Evolutionary conservation across 2,797 vertebrate genomes (phyloP), one percentile per base, ranked within the genome.

Genomic region (Clarias pachynema): DNA sequence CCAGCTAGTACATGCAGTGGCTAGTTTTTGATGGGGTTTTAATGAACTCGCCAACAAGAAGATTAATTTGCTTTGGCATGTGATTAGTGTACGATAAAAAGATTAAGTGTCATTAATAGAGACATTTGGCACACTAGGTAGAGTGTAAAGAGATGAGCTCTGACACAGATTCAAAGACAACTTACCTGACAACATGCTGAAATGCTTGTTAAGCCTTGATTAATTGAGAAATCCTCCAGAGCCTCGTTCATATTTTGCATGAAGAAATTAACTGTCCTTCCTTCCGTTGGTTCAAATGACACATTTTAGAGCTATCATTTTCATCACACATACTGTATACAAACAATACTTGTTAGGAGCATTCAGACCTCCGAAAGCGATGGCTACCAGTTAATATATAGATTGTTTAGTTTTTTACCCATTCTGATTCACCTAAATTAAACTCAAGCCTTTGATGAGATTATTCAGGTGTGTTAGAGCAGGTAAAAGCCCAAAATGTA

Each of bases 111-210:
- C 62, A 69, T 57, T 84, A 68, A 77, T 29, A 57, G 44, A 59
- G 34, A 79, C 53, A 79, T 79, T 84, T 79, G 63, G 75, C 37
- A 74, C 29, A 44, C 1, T 24, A 83, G 70, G 24, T 37, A 79
- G 5, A 70, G 53, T 49, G 65, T 0, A 79, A 68, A 78, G 44
- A 26, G 9, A 37, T 56, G 72, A 44, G 16, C 10, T 57, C 10
- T 62, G 57, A 40, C 18, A 78, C 68, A 40, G 37, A 80, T 44
- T 65, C 1, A 26, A 44, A 66, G 26, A 5, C 24, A 22, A 31
- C 79, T 80, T 80, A 80, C 79, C 79, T 66, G 62, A 65, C 79
- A 80, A 81, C 79, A 14, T 3, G 22, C 4, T 82, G 81, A 82
- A 57, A 82, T 8, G 22, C 31, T 82, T 14, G 66, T 82, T 72